Evolutionary conservation across 2,888 invertebrate species (phyloP).

Genomic region (Stenodera caucasica): DNA sequence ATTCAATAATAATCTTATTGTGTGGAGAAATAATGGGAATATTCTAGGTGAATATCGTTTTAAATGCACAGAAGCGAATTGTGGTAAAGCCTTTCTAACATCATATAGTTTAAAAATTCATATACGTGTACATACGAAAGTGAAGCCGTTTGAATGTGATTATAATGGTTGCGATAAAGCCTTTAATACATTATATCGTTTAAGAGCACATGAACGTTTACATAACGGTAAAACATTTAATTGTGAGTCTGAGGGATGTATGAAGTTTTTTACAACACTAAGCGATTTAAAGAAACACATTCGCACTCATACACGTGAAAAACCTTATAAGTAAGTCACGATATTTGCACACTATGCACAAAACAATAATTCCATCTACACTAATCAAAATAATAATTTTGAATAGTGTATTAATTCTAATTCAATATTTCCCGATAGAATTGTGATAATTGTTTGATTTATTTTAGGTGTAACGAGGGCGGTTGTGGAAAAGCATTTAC

Average conservation of each 20-base stretch:
- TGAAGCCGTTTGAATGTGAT: slow-evolving; percentile 87
- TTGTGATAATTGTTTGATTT: slow-evolving; percentile 15
- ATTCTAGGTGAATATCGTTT: slow-evolving; percentile 89
- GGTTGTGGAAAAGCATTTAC: slow-evolving; percentile 92
- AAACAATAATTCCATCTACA: slow-evolving; percentile 6
- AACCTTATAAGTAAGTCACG: slow-evolving; percentile 76
- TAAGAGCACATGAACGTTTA: slow-evolving; percentile 86
- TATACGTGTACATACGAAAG: slow-evolving; percentile 89
- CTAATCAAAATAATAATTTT: not conserved
- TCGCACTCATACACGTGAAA: slow-evolving; percentile 88
- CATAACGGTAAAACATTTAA: slow-evolving; percentile 96
- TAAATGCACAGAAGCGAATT: slow-evolving; percentile 83
- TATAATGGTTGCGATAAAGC: slow-evolving; percentile 85
- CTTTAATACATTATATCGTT: slow-evolving; percentile 91
- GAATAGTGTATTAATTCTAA: too few species aligned
- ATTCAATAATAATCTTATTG: not conserved
- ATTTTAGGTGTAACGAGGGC: slow-evolving; percentile 72
- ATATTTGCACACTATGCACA: slow-evolving; percentile 12
- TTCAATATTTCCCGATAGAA: too few species aligned
- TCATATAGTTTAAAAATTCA: slow-evolving; percentile 95
- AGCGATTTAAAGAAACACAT: slow-evolving; percentile 94
- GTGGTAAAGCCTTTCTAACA: slow-evolving; percentile 91
- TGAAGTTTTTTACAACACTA: slow-evolving; percentile 90
- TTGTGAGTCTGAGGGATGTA: slow-evolving; percentile 79
- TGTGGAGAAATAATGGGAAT: not conserved